Evolutionary conservation across 92 coral and sea anemone genomes (phyloP), one percentile per base, ranked within the genome.

Genomic region (Heteractis magnifica): DNA sequence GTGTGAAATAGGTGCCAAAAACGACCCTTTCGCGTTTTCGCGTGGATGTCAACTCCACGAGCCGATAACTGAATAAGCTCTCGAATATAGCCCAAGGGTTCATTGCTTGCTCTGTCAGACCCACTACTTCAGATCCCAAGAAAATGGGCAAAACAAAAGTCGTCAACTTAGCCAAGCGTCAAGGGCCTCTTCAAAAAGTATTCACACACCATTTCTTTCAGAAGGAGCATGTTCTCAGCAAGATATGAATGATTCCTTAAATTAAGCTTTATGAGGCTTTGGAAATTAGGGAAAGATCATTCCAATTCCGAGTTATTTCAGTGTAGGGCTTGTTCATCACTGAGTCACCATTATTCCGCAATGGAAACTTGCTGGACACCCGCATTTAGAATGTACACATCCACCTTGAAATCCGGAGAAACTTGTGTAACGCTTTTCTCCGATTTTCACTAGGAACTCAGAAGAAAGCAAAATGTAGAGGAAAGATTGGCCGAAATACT

Each of bases 21-120:
- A 78, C 53, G 72, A 85, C 18, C 18, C 34, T 58, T 50, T 52
- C 44, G 44, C 44, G 50, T 85, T 72, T 51, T 78, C 75, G 83
- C 78, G 88, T 77, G 83, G 15, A 11, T 77, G 53, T 68, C 79
- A 65, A 23, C 72, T 34, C 52, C 49, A 85, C 75, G 44, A 79
- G 83, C 78, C 82, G 88, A 77, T 77, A 77, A 56, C 48, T 71
- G 87, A 77, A 77, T 84, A 84, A 76, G 87, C 77, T 84, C 87
- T 76, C 79, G 49, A 49, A 78, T 48, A 85, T 85, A 79, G 88
- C 88, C 88, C 88, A 85, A 85, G 88, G 88, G 83, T 78, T 44
- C 59, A 15, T 50, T 65, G 77, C 49, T 44, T 56, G 80, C 80
- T 74, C 48, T 44, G 58, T 65, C 65, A 75, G 77, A 8, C 74